Conservation (phyloP, 23 tunicate species). For the Trididemnum clinides region DNA sequence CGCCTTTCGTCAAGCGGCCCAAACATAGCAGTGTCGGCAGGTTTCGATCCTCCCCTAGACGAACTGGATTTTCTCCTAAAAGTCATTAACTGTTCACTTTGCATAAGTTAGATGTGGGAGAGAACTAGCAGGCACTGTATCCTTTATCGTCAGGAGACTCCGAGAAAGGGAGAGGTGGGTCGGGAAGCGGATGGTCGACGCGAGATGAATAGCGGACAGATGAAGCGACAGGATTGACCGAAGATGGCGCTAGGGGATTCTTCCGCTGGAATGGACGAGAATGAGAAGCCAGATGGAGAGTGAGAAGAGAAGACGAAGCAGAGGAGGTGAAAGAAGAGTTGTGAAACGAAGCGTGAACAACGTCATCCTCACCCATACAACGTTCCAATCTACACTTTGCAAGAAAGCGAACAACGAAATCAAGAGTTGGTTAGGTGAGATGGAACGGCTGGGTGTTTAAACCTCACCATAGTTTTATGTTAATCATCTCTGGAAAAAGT, state of each 20-base stretch:
- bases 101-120: too few species aligned
- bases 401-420: not conserved
- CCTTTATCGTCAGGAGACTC: not conserved
- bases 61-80: slow-evolving; percentile 31
- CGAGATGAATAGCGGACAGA: not conserved
- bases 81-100: not conserved
- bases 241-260: not conserved
- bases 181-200: not conserved
- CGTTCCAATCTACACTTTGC: not conserved
- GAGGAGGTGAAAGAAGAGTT: not conserved
- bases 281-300: not conserved
- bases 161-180: not conserved
- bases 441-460: too few species aligned
- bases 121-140: not conserved
- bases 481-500: too few species aligned
- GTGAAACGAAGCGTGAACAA: not conserved
- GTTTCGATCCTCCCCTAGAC: slow-evolving; percentile 26
- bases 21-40: slow-evolving; percentile 13
- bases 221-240: not conserved
- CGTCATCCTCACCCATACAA: not conserved
- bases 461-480: too few species aligned
- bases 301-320: not conserved
- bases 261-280: not conserved
- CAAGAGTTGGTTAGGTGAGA: too few species aligned
- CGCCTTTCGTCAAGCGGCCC: slow-evolving; percentile 5